phyloP scores from a whole-genome alignment of 2,888 invertebrate species.

The Lasioglossum vierecki region DNA sequence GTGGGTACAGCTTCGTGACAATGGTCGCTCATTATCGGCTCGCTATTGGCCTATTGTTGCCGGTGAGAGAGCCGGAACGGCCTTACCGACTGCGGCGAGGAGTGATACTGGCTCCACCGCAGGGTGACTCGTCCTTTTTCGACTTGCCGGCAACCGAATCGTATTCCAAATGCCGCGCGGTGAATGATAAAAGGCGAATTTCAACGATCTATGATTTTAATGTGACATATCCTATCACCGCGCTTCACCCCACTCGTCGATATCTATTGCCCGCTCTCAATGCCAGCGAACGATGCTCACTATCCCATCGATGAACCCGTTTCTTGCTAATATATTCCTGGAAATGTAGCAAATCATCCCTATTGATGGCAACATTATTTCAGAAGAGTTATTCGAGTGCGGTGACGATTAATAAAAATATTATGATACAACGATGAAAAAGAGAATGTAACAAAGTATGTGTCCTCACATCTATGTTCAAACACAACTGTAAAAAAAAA shows the following conservation, averaged over 20 bases:
- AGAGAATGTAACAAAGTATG: background rate
- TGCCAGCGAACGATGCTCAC: background rate
- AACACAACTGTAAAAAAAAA: background rate
- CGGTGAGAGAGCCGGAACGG: slow-evolving; percentile 79
- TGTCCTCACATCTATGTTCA: no score
- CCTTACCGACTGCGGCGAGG: slow-evolving; percentile 76
- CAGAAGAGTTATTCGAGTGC: background rate
- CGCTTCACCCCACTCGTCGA: background rate
- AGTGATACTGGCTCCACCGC: slow-evolving; percentile 76
- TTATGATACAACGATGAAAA: background rate
- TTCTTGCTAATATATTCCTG: background rate
- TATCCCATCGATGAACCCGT: background rate
- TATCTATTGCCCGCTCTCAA: background rate
- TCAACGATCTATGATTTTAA: slow-evolving; percentile 61
- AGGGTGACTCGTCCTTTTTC: slow-evolving; percentile 76
- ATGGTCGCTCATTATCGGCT: slow-evolving; percentile 81
- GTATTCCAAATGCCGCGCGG: slow-evolving; percentile 50
- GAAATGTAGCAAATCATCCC: background rate
- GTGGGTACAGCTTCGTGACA: slow-evolving; percentile 76
- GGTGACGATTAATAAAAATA: background rate
- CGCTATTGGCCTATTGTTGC: slow-evolving; percentile 82
- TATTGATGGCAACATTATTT: background rate
- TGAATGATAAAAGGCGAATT: slow-evolving; percentile 62
- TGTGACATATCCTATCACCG: slow-evolving; percentile 24
- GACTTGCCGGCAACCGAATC: slow-evolving; percentile 57